These are phyloP conservation scores for Papilio polyxenes DNA, from an alignment of 1,140 invertebrate species.

Conservation along the genomic window DNA sequence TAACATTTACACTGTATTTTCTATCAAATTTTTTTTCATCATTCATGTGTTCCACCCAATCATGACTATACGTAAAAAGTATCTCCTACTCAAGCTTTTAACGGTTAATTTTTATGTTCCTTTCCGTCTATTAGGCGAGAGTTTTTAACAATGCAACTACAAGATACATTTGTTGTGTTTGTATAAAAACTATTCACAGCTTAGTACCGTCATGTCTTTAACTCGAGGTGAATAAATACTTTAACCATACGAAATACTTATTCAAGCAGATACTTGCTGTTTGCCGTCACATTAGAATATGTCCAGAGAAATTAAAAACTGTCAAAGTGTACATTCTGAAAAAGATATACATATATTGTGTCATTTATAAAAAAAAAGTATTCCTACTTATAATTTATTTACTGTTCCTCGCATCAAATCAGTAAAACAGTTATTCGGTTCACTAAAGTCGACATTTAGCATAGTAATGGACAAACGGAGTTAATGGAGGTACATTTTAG, in stretches of 20 bases:
- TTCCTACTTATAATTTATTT: background rate
- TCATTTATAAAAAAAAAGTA: too few relatives aligned
- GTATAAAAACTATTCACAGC: background rate
- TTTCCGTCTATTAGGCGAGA: background rate
- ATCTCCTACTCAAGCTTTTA: background rate
- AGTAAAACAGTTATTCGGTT: background rate
- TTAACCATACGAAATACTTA: too few relatives aligned
- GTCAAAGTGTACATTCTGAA: background rate
- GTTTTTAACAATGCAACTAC: background rate
- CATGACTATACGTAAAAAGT: background rate
- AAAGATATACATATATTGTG: background rate
- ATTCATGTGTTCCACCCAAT: background rate
- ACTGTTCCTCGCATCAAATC: background rate
- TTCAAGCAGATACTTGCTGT: too few relatives aligned
- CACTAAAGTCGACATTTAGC: slow-evolving; percentile 7
- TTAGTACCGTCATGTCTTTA: background rate
- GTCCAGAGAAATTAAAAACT: background rate
- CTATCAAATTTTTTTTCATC: background rate
- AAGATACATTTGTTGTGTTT: background rate
- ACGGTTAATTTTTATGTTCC: background rate
- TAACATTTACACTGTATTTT: background rate
- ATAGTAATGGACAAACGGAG: slow-evolving; percentile 28
- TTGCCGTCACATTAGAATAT: background rate
- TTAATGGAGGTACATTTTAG: slow-evolving; percentile 27
- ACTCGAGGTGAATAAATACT: background rate